phyloP scores from a whole-genome alignment of 2,888 invertebrate species.

The Tholera decimalis region DNA sequence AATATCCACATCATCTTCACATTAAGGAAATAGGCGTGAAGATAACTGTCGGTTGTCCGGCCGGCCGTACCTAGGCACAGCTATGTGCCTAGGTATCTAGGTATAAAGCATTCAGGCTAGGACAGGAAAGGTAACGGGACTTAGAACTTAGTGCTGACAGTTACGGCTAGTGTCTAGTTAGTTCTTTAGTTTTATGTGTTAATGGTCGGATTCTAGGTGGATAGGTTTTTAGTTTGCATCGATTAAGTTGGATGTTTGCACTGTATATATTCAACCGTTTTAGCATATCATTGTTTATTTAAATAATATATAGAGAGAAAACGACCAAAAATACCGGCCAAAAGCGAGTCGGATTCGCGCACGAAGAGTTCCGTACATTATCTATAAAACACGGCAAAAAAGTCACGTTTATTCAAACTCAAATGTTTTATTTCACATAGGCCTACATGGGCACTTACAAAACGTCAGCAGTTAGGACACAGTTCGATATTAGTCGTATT shows the following conservation, averaged over 20 bases:
- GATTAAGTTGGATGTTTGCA: neutral
- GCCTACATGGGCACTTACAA: too few relatives aligned
- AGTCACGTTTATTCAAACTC: too few relatives aligned
- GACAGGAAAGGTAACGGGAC: constrained; percentile 55
- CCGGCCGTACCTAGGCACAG: constrained; percentile 19
- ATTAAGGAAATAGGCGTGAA: constrained; percentile 30
- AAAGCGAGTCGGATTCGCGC: too few relatives aligned
- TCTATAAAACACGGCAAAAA: too few relatives aligned
- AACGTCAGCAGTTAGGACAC: too few relatives aligned
- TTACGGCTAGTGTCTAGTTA: constrained; percentile 12
- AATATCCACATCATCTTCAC: neutral
- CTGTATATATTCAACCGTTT: too few relatives aligned
- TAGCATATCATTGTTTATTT: too few relatives aligned
- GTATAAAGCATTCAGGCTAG: constrained; percentile 30
- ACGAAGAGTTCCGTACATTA: too few relatives aligned
- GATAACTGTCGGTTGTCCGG: constrained; percentile 46
- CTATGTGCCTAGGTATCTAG: constrained; percentile 27
- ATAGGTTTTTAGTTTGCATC: neutral
- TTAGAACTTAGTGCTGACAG: constrained; percentile 30
- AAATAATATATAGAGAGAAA: too few relatives aligned
- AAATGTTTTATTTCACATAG: too few relatives aligned
- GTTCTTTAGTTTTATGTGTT: constrained; percentile 26
- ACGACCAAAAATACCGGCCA: too few relatives aligned
- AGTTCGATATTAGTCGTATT: too few relatives aligned
- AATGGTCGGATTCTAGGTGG: constrained; percentile 3